Evolutionary conservation across 2,113 vertebrate genomes (phyloP), one percentile per base, ranked within the genome.

Genomic region (Dipodomys stephensi): DNA sequence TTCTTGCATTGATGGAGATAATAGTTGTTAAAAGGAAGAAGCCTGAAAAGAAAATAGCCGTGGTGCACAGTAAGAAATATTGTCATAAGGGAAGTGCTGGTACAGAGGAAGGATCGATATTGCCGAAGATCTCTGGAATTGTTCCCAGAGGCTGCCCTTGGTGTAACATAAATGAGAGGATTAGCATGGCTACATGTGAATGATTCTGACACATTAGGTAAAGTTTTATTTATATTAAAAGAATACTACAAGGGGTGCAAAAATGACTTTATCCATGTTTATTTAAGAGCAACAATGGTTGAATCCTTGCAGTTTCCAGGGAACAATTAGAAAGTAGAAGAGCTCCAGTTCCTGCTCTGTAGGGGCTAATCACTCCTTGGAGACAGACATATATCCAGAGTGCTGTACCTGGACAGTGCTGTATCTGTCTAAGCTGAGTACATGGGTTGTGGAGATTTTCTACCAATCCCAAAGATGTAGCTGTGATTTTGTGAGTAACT

Each of bases 401-500:
- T 13, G 8, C 83, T 23, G 28, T 15, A 44, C 2, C 2, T 39
- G 39, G 39, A 39, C 39, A 30, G 25, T 13, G 11, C 83, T 27
- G 28, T 15, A 44, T 15, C 2, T 16, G 30, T 27, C 25, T n/a
- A 13, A 15, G 1, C 18, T 32, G 5, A 39, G 39, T n/a, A 32
- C 19, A n/a, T 3, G 22, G 8, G 18, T 32, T n/a, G 0, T 16
- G 44, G 49, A 32, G 49, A 62, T 53, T 76, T 25, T 9, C 11
- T 49, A 19, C n/a, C 16, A 2, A n/a, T 86, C 7, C 53, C 64
- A 57, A 3, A 60, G 20, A 30, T 18, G 84, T 8, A 46, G 62
- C 32, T 94, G 19, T 10, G 69, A 35, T 25, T 92, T 95, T 76
- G 27, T 93, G 86, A 88, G 64, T 46, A 4, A 67, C 86, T 92